These are phyloP conservation scores for Protobothrops flavoviridis DNA, from an alignment of 2,113 vertebrate genomes.

Conservation along the genomic window DNA sequence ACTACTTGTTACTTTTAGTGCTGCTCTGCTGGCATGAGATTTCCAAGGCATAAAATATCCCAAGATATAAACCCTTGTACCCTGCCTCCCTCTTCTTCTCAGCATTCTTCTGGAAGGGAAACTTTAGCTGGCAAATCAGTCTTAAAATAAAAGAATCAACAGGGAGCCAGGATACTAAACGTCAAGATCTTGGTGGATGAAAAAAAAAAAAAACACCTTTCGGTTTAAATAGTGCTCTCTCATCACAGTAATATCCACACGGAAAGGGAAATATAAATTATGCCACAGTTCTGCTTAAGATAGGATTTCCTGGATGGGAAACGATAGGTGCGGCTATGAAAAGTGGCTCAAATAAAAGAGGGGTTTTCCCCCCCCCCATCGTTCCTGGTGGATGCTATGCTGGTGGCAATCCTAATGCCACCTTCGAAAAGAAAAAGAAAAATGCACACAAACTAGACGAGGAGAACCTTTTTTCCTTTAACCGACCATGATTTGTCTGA, in stretches of 20 bases:
- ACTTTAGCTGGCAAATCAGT: not conserved
- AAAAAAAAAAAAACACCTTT: not conserved
- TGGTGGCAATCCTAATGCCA: not conserved
- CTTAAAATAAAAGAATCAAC: not conserved
- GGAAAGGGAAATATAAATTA: slow-evolving; percentile 9
- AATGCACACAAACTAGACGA: not conserved
- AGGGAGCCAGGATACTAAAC: not conserved
- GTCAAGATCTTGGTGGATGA: not conserved
- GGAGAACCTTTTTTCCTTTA: not conserved
- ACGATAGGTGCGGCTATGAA: not conserved
- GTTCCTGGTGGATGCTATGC: not conserved
- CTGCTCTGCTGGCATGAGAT: not conserved
- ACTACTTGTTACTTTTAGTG: not conserved
- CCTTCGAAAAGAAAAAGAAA: not conserved
- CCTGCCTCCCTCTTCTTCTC: not conserved
- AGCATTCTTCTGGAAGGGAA: not conserved
- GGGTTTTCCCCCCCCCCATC: not conserved
- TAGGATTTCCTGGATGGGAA: not conserved
- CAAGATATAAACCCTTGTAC: not conserved
- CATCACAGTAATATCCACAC: not conserved
- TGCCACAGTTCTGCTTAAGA: not conserved
- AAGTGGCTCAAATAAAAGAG: not conserved
- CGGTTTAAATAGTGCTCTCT: slow-evolving; percentile 15
- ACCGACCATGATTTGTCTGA: slow-evolving; percentile 2
- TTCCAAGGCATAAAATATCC: not conserved